Base-by-base conservation (phyloP, 1,140 invertebrate genomes). In the Saccostrea glomerata region DNA sequence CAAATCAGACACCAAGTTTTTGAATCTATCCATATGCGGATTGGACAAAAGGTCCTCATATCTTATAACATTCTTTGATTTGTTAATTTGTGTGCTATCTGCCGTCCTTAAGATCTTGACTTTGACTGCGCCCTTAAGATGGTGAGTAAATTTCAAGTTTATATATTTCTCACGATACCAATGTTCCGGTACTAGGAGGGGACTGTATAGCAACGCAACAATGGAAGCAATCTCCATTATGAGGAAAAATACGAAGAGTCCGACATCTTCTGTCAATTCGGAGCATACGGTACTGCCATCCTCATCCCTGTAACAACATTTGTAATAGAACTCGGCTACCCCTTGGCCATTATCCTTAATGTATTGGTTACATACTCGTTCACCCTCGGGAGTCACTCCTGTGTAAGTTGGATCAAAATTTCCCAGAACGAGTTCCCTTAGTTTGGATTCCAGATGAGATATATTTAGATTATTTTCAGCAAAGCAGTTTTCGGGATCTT, bases 291-390 rank as follows among this genome's bases (percentile, higher is more conserved):
- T 60, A n/a, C 17, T 66, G 0, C 88, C 82, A 0, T 87, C 90
- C 2, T 70, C 70, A 17, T 85, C 70, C 13, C 77, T 87, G 15
- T 90, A 89, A 82, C 92, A 93, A 86, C 93, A 93, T 5, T 63
- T 30, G 82, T 93, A 92, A 11, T 85, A 56, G 87, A 93, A 92
- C n/a, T 85, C 40, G 5, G 92, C 93, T 15, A 88, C 36, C 0
- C 88, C 91, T 13, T 86, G 85, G 1, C 88, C 70, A 66, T 66
- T 66, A 63, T 91, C 60, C 40, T 60, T 40, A n/a, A 92, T 87
- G 25, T 89, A 86, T 54, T 90, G 86, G 84, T 92, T 92, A 63
- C 93, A 93, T 7, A 93, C 85, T 70, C 86, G 88, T 15, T 92
- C 87, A 5, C 90, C 85, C 25, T 73, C 58, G 20, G 60, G 60